Conservation (phyloP, 2,888 invertebrate genomes). For the Melinaea menophilus region DNA sequence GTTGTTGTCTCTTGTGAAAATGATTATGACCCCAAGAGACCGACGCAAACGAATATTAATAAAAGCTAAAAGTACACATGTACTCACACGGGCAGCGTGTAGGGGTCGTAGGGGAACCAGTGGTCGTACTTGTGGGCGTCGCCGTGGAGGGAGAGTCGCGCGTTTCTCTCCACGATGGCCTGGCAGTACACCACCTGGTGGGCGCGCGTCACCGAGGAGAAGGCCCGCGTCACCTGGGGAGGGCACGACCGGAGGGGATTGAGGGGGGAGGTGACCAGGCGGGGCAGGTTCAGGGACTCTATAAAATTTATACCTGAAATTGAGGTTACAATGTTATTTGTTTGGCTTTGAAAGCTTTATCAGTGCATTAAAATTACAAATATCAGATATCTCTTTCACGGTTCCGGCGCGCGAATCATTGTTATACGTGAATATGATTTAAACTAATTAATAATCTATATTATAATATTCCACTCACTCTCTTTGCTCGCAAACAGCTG, state of each 20-base stretch:
- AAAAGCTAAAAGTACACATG: constrained; percentile 9
- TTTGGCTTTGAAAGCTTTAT: background rate
- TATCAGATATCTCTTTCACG: too few relatives aligned
- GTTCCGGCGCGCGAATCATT: too few relatives aligned
- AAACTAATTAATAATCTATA: background rate
- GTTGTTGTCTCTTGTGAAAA: too few relatives aligned
- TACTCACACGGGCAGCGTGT: constrained; percentile 82
- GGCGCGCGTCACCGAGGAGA: constrained; percentile 87
- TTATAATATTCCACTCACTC: constrained; percentile 76
- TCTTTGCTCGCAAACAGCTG: constrained; percentile 87
- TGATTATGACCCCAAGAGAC: too few relatives aligned
- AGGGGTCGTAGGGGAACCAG: constrained; percentile 96
- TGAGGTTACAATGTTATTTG: constrained; percentile 9
- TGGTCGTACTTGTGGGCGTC: constrained; percentile 75
- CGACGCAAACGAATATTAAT: background rate
- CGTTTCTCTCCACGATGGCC: constrained; percentile 91
- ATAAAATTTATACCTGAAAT: constrained; percentile 87
- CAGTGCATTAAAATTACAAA: too few relatives aligned
- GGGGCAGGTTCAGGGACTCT: constrained; percentile 88
- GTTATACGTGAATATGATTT: too few relatives aligned
- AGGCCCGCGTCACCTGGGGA: constrained; percentile 86
- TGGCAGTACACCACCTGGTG: constrained; percentile 96
- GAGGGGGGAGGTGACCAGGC: constrained; percentile 89
- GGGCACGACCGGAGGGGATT: constrained; percentile 93
- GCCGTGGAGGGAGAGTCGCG: constrained; percentile 73